Evolutionary conservation across 2,113 vertebrate genomes (phyloP).

Genomic region (Noctilio leporinus): DNA sequence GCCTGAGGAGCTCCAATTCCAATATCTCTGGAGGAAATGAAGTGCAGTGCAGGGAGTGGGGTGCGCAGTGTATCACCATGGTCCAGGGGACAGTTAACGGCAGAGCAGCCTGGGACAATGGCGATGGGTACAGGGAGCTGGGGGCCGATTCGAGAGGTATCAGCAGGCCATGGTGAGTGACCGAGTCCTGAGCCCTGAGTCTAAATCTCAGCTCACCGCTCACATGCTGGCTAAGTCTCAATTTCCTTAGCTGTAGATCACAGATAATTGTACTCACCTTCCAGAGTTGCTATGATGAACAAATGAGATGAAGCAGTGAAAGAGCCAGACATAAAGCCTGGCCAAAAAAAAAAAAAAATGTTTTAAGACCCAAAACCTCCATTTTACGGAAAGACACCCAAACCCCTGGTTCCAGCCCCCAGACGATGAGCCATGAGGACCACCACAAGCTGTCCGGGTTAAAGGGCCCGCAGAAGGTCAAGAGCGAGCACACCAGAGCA

Average conservation of each 20-base stretch:
- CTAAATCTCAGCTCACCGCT: background rate
- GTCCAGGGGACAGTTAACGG: background rate
- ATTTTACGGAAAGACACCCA: background rate
- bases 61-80: accelerated
- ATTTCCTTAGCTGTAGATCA: background rate
- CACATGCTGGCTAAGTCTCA: background rate
- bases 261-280: background rate
- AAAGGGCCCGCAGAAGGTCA: background rate
- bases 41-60: background rate
- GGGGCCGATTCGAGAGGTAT: background rate
- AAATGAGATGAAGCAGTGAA: background rate
- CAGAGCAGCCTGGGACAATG: background rate
- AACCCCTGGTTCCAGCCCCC: background rate
- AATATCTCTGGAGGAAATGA: background rate
- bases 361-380: background rate
- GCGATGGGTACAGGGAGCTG: background rate
- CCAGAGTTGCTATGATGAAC: background rate
- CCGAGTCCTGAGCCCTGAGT: background rate
- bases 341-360: background rate
- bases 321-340: background rate
- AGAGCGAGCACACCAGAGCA: background rate
- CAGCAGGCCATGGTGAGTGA: background rate
- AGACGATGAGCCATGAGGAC: background rate
- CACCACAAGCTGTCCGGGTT: background rate
- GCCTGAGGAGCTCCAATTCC: background rate